A percentile compares a stretch with the other conserved stretches of the same genome.
phyloP scores from a whole-genome alignment of 2,888 invertebrate species.

The Tortrix viridana region DNA sequence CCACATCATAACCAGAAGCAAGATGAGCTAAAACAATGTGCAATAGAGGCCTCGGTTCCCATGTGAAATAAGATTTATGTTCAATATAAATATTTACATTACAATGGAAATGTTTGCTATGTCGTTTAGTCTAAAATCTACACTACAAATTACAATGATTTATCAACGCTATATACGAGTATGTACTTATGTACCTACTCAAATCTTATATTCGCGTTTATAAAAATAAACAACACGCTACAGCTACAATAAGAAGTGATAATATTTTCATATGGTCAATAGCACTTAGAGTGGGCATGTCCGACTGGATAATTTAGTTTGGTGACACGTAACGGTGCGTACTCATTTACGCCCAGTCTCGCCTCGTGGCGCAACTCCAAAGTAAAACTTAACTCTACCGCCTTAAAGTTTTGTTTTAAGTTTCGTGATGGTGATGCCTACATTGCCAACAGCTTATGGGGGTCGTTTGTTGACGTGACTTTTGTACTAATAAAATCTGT shows the following conservation, averaged over 20 bases:
- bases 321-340: conserved; percentile 75
- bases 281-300: conserved; percentile 54
- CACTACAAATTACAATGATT: neutral
- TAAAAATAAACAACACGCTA: neutral
- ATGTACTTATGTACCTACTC: neutral
- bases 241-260: conserved; percentile 9
- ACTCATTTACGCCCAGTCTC: conserved; percentile 62
- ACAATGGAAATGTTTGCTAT: too few species aligned
- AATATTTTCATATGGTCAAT: conserved; percentile 51
- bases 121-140: too few species aligned
- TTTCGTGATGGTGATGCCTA: conserved; percentile 47
- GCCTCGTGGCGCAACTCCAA: conserved; percentile 41
- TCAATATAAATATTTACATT: too few species aligned
- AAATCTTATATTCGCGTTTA: neutral
- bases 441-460: conserved; percentile 56
- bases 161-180: neutral
- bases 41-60: too few species aligned
- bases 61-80: too few species aligned
- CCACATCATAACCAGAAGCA: too few species aligned
- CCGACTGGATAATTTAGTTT: conserved; percentile 62
- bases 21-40: too few species aligned
- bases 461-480: conserved; percentile 72
- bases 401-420: conserved; percentile 50
- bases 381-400: conserved; percentile 41
- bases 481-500: conserved; percentile 54